Conservation (phyloP, 92 coral and sea anemone genomes). For the Plumapathes pennacea region DNA sequence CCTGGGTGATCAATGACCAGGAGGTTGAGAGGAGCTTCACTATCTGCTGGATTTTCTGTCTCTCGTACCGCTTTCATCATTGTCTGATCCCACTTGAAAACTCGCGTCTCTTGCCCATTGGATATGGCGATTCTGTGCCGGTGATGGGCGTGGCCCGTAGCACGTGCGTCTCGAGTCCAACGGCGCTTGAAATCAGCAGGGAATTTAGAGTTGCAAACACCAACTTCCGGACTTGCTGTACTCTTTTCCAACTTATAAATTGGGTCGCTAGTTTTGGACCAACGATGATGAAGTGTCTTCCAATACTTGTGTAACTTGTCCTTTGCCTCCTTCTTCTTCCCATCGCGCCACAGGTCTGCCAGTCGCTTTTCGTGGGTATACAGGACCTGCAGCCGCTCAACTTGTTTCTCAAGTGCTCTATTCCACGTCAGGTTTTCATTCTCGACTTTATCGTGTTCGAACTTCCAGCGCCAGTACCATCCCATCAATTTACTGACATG, state of each 20-base stretch:
- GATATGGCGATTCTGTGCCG: too few relatives aligned
- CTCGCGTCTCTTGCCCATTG: not conserved
- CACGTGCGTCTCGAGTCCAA: too few relatives aligned
- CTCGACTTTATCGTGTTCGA: conserved; percentile 53
- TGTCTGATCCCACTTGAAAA: not conserved
- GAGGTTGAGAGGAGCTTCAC: not conserved
- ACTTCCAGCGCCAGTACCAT: conserved; percentile 80
- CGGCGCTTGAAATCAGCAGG: too few relatives aligned
- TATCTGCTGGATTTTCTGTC: not conserved
- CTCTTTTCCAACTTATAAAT: too few relatives aligned
- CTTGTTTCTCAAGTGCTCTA: conserved; percentile 28
- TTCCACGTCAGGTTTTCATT: conserved; percentile 8
- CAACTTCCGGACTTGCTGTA: too few relatives aligned
- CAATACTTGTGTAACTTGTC: too few relatives aligned
- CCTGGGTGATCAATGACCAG: not conserved
- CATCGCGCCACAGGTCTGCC: conserved; percentile 60
- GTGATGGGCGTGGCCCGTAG: too few relatives aligned
- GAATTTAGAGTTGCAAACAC: too few relatives aligned
- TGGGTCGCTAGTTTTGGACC: too few relatives aligned
- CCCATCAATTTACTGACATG: conserved; percentile 89
- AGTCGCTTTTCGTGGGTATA: conserved; percentile 52
- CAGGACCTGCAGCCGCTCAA: conserved; percentile 38
- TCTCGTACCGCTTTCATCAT: not conserved
- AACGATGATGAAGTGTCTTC: too few relatives aligned
- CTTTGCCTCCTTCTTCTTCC: conserved; percentile 28